These are phyloP conservation scores for cat (Felis catus) DNA, from an alignment of 2,113 vertebrate species.

Conservation along the genomic window F.catus_Fca126_mat1.0 CM031418.1:135192501-135193000, in stretches of 20 bases:
- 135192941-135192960: not conserved
- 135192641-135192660: rapidly evolving
- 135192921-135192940: conserved; percentile 52
- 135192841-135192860: conserved; percentile 69
- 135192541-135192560: not conserved
- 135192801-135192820: conserved; percentile 45
- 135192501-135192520: rapidly evolving
- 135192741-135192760: not conserved
- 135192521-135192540: rapidly evolving
- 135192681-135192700: not conserved
- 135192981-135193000: rapidly evolving
- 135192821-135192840: conserved; percentile 82
- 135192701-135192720: not conserved
- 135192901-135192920: conserved; percentile 80
- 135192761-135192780: not conserved
- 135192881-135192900: conserved; percentile 74
- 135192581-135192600: not conserved
- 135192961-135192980: conserved; percentile 56
- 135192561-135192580: not conserved
- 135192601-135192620: rapidly evolving
- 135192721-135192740: rapidly evolving
- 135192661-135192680: not conserved
- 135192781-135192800: conserved; percentile 65
- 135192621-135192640: rapidly evolving
- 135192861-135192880: conserved; percentile 74